Percentiles rank a stretch among this genome's conserved stretches.
Evolutionary conservation across 1,140 invertebrate genomes (phyloP).

Genomic region (Dreissena polymorpha): DNA sequence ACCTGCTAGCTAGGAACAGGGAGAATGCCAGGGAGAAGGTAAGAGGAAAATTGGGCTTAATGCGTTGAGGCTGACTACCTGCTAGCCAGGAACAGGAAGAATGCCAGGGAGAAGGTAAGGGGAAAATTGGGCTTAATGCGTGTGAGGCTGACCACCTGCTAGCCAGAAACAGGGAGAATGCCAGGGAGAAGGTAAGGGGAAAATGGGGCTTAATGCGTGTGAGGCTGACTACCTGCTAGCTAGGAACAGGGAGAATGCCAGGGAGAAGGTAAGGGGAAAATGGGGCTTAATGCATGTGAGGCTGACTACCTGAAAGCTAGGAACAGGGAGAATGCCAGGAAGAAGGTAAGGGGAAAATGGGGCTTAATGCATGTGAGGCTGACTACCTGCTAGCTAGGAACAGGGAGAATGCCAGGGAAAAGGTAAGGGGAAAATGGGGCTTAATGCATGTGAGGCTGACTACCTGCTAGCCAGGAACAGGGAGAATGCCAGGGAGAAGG

Average conservation of each 20-base stretch:
- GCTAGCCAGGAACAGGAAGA: conserved; percentile 58
- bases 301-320: conserved; percentile 56
- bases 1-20: conserved; percentile 57
- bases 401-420: conserved; percentile 63
- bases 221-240: conserved; percentile 62
- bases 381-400: conserved; percentile 57
- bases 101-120: conserved; percentile 66
- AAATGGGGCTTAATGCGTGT: neutral
- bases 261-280: conserved; percentile 62
- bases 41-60: conserved; percentile 14
- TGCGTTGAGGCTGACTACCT: conserved; percentile 58
- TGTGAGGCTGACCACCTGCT: conserved; percentile 60
- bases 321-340: conserved; percentile 62
- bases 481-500: conserved; percentile 64
- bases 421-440: conserved; percentile 52
- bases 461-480: conserved; percentile 58
- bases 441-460: conserved; percentile 54
- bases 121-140: neutral
- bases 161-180: conserved; percentile 57
- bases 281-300: conserved; percentile 39
- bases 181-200: conserved; percentile 65
- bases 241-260: conserved; percentile 60
- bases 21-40: conserved; percentile 66
- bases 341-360: conserved; percentile 60
- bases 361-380: conserved; percentile 49